Evolutionary conservation across 2,888 invertebrate species (phyloP).

Genomic region (Lissonota sp.): DNA sequence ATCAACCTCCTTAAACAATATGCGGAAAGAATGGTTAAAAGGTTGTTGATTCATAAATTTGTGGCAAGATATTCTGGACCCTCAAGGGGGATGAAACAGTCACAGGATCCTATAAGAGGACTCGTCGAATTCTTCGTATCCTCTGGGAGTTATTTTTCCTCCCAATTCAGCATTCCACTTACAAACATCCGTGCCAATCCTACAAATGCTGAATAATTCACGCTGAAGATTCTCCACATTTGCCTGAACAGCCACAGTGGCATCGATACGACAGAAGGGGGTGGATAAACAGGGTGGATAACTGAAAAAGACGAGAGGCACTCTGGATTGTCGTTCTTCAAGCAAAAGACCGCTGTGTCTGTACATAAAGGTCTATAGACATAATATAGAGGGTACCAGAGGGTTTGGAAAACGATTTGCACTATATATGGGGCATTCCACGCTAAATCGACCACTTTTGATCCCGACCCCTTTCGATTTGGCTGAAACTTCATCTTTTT

Average conservation of each 20-base stretch:
- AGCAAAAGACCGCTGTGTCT: constrained; percentile 9
- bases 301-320: constrained; percentile 44
- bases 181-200: constrained; percentile 10
- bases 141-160: constrained; percentile 28
- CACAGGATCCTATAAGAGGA: no score
- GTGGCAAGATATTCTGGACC: no score
- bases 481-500: no score
- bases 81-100: no score
- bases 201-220: no score
- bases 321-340: constrained; percentile 57
- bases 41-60: no score
- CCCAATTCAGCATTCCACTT: no score
- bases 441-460: no score
- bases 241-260: constrained; percentile 46
- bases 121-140: constrained; percentile 32
- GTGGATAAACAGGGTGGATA: constrained; percentile 17
- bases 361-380: constrained; percentile 3
- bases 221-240: constrained; percentile 17
- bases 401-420: constrained; percentile 36
- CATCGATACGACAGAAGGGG: constrained; percentile 28
- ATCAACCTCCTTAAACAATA: no score
- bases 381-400: constrained; percentile 24
- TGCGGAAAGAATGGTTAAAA: no score
- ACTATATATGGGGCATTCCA: no score
- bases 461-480: no score